These are phyloP conservation scores for Kryptolebias ocellatus DNA, from an alignment of 2,797 vertebrate species.

Conservation along the genomic window DNA sequence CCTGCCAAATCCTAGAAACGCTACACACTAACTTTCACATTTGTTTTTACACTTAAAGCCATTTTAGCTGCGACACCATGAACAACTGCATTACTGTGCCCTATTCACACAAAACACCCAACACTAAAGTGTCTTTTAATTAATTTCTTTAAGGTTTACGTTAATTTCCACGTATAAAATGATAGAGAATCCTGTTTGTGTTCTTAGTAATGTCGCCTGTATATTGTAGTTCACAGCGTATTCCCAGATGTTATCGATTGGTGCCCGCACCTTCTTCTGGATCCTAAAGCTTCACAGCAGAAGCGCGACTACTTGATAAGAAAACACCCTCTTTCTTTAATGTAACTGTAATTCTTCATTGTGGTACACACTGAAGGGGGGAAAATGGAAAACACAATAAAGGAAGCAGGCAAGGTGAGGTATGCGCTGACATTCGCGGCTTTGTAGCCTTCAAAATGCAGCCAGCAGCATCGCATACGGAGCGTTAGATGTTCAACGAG, in stretches of 20 bases:
- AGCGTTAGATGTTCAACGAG: conserved; percentile 72
- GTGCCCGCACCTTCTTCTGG: conserved; percentile 18
- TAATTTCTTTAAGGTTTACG: not conserved
- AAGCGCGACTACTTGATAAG: conserved; percentile 32
- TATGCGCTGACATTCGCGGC: conserved; percentile 69
- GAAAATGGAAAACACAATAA: conserved; percentile 74
- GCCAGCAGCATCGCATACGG: conserved; percentile 67
- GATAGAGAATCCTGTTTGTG: not conserved
- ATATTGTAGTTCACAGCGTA: conserved; percentile 14
- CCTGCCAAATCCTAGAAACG: conserved; percentile 28
- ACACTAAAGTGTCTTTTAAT: not conserved
- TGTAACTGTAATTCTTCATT: conserved; percentile 55
- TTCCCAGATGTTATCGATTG: conserved; percentile 18
- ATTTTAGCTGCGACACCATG: not conserved
- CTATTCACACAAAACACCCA: not conserved
- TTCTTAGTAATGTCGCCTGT: not conserved
- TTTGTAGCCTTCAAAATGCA: conserved; percentile 64
- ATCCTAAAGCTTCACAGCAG: conserved; percentile 20
- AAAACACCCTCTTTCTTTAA: conserved; percentile 19
- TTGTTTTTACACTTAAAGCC: conserved; percentile 2
- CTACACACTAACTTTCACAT: conserved; percentile 38
- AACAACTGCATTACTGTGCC: not conserved
- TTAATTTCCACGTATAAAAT: not conserved
- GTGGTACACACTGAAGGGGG: conserved; percentile 54
- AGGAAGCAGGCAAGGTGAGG: conserved; percentile 75